Evolutionary conservation across 1,140 invertebrate species (phyloP).

Genomic region (Drosophila murphyi): DNA sequence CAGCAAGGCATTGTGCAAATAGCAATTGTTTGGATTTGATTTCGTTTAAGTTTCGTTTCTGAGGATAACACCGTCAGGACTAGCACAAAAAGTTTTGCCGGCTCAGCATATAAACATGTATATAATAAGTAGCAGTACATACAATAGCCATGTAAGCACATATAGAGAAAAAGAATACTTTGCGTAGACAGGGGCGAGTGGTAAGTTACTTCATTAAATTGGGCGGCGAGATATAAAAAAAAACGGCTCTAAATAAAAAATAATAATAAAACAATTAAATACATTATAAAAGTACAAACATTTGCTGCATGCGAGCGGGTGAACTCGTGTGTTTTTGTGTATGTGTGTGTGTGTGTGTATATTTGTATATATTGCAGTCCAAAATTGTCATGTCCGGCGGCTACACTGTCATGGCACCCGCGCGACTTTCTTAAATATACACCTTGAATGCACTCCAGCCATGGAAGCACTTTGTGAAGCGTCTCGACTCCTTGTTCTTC

Average conservation of each 20-base stretch:
- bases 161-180: constrained; percentile 55
- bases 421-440: constrained; percentile 50
- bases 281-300: constrained; percentile 77
- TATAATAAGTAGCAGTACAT: constrained; percentile 39
- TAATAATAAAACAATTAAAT: constrained; percentile 74
- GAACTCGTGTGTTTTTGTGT: constrained; percentile 25
- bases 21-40: constrained; percentile 45
- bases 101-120: constrained; percentile 68
- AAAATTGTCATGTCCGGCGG: constrained; percentile 55
- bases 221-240: constrained; percentile 36
- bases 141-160: constrained; percentile 54
- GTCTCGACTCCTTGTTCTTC: constrained; percentile 97
- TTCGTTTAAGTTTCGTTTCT: constrained; percentile 40
- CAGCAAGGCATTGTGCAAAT: constrained; percentile 54
- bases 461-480: constrained; percentile 99
- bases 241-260: constrained; percentile 68
- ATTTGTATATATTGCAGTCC: constrained; percentile 37
- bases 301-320: constrained; percentile 31
- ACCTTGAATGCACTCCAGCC: constrained; percentile 90
- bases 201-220: constrained; percentile 49
- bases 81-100: constrained; percentile 73
- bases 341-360: constrained; percentile 22
- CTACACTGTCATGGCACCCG: constrained; percentile 67
- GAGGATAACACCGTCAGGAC: constrained; percentile 57
- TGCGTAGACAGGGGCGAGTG: constrained; percentile 36